Conservation (phyloP, 2,797 vertebrate genomes). For the Enteromius trimaculatus region DNA sequence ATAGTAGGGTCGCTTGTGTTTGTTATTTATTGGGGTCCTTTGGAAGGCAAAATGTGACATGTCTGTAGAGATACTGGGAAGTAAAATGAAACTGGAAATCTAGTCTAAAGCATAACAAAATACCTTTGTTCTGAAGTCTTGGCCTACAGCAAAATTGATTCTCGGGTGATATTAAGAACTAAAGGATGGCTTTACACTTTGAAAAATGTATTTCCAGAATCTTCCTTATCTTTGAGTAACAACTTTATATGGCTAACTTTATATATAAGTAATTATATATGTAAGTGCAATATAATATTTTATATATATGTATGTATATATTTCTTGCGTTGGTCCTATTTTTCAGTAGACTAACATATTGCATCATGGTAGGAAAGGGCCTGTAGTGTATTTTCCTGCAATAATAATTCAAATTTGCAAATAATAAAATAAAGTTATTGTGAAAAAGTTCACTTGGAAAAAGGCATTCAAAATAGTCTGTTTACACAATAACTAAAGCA, state of each 20-base stretch:
- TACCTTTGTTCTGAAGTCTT: background rate
- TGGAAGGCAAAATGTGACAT: background rate
- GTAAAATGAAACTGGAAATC: background rate
- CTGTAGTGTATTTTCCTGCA: background rate
- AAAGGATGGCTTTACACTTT: background rate
- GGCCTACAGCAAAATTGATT: background rate
- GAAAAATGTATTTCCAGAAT: background rate
- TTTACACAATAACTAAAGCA: background rate
- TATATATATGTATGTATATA: background rate
- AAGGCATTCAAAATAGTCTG: background rate
- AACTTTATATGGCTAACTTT: too few relatives aligned
- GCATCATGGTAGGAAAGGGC: background rate
- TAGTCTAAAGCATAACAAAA: background rate
- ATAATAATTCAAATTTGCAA: background rate
- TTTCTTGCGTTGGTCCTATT: background rate
- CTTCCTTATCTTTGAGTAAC: background rate
- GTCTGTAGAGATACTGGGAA: background rate
- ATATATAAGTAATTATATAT: too few relatives aligned
- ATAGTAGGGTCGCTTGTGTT: background rate
- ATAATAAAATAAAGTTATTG: background rate
- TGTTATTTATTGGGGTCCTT: slow-evolving; percentile 11
- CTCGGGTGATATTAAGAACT: background rate
- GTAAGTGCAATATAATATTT: too few relatives aligned
- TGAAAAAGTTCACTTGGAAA: background rate
- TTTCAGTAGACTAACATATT: background rate